A percentile compares a stretch with the other conserved stretches of the same genome.
Evolutionary conservation across 2,113 vertebrate genomes (phyloP).

Genomic region (Climacteris rufus): DNA sequence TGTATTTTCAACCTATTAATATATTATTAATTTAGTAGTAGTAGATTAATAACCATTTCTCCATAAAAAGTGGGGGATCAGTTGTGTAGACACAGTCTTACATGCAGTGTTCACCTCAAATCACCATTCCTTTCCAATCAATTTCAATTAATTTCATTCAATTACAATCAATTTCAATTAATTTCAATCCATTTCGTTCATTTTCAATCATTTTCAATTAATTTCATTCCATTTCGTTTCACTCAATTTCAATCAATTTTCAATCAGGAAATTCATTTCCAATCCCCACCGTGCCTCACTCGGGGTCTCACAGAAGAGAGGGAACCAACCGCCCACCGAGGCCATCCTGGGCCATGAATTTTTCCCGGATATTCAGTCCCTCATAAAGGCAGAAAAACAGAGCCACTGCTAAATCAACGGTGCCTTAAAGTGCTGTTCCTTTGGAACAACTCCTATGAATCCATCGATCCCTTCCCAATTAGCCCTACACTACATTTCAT

Average conservation of each 20-base stretch:
- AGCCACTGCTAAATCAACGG: background rate
- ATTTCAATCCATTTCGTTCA: too few species aligned
- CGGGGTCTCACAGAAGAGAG: rapidly evolving
- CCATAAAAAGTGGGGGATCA: background rate
- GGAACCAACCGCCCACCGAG: background rate
- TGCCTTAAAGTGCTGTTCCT: background rate
- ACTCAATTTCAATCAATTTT: background rate
- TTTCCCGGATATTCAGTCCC: background rate
- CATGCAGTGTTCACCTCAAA: background rate
- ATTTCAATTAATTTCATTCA: background rate
- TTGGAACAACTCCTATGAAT: conserved; percentile 21
- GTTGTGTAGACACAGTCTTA: background rate
- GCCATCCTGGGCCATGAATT: background rate
- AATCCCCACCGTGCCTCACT: background rate
- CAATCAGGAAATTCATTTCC: background rate
- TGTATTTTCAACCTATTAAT: background rate
- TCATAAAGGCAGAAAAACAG: background rate
- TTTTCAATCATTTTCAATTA: rapidly evolving
- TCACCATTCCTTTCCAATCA: background rate
- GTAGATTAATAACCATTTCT: background rate
- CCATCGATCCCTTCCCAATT: conserved; percentile 67
- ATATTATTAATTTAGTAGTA: background rate
- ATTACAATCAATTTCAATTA: background rate
- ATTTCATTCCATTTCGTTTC: rapidly evolving
- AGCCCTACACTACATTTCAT: conserved; percentile 60